phyloP scores from a whole-genome alignment of 2,888 invertebrate species.

The Carabus problematicus region DNA sequence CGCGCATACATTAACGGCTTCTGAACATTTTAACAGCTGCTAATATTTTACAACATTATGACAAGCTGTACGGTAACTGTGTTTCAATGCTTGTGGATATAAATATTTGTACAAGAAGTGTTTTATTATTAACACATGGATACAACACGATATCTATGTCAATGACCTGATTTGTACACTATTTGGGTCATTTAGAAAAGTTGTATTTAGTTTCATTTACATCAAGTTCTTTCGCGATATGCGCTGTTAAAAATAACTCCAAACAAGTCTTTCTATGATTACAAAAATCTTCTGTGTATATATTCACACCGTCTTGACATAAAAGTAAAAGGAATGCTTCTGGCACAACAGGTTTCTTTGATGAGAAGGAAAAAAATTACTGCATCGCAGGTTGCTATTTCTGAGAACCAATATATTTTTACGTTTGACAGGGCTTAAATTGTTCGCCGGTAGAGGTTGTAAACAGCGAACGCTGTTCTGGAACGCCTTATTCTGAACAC shows the following conservation, averaged over 20 bases:
- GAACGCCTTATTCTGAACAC: not conserved
- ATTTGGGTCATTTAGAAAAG: slow-evolving; percentile 27
- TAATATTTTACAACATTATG: slow-evolving; percentile 36
- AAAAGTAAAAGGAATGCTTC: not conserved
- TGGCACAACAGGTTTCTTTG: not conserved
- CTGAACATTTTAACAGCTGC: slow-evolving; percentile 57
- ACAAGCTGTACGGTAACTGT: slow-evolving; percentile 9
- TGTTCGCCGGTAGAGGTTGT: not conserved
- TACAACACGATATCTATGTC: slow-evolving; percentile 1
- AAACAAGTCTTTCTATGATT: not conserved
- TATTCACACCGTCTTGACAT: not conserved
- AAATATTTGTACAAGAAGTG: not conserved
- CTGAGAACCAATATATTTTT: not conserved
- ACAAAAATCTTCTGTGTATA: not conserved
- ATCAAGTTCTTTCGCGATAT: not conserved
- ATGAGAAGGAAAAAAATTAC: too few relatives aligned
- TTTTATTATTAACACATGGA: not conserved
- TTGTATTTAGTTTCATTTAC: slow-evolving; percentile 27
- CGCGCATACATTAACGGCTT: slow-evolving; percentile 49
- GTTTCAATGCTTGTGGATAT: not conserved
- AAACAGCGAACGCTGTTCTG: not conserved
- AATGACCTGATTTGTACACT: slow-evolving; percentile 13
- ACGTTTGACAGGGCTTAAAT: not conserved
- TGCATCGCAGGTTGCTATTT: too few relatives aligned
- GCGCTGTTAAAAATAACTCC: not conserved